phyloP scores from a whole-genome alignment of 1,140 invertebrate species.

The Scylla paramamosain region DNA sequence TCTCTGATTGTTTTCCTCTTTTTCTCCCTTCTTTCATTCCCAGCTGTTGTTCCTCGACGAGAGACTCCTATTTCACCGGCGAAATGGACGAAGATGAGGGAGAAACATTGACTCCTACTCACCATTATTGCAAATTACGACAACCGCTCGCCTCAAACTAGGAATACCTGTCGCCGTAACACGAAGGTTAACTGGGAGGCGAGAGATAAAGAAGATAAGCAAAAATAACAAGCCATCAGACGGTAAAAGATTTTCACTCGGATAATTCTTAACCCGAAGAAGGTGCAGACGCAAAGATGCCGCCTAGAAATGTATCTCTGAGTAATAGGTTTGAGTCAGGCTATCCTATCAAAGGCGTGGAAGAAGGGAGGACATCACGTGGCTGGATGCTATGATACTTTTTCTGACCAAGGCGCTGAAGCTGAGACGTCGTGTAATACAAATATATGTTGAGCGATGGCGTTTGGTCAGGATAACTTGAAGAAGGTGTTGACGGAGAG shows the following conservation, averaged over 20 bases:
- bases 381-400: too few species aligned
- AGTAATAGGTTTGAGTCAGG: too few species aligned
- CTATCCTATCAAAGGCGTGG: too few species aligned
- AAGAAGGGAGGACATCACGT: too few species aligned
- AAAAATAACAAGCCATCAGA: background rate
- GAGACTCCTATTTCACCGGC: background rate
- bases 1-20: constrained; percentile 21
- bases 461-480: too few species aligned
- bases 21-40: background rate
- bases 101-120: background rate
- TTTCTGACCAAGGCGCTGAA: too few species aligned
- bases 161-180: background rate
- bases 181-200: background rate
- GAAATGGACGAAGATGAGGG: background rate
- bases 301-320: too few species aligned
- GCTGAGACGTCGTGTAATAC: too few species aligned
- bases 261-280: too few species aligned
- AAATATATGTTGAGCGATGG: too few species aligned
- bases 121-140: background rate
- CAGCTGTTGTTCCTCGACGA: background rate
- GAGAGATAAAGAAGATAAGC: constrained; percentile 1
- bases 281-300: too few species aligned
- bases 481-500: too few species aligned
- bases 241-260: background rate
- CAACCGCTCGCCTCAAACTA: background rate